These are phyloP conservation scores for Mormyrops attenuatus DNA, from an alignment of 2,797 vertebrate genomes.

Conservation along the genomic window DNA sequence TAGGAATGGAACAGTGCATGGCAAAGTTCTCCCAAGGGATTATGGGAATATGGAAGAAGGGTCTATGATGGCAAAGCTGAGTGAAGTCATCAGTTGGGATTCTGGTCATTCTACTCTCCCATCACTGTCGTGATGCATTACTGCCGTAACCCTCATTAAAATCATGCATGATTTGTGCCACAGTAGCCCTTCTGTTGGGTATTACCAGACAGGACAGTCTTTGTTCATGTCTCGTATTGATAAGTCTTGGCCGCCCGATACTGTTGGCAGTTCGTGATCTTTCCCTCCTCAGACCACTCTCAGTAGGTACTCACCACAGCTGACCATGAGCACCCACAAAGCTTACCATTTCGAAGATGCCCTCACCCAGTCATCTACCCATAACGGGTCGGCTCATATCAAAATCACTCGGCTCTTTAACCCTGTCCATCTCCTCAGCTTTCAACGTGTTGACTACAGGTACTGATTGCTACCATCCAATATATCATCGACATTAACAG, in stretches of 20 bases:
- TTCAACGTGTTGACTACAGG: not conserved
- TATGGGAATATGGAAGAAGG: not conserved
- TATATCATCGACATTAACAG: not conserved
- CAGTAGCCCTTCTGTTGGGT: not conserved
- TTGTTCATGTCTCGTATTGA: too few species aligned
- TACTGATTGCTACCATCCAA: not conserved
- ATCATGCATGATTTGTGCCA: not conserved
- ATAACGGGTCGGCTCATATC: not conserved
- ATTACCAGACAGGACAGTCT: not conserved
- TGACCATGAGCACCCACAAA: too few species aligned
- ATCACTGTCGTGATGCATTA: not conserved
- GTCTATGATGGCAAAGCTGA: not conserved
- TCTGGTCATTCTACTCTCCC: not conserved
- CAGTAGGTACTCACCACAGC: too few species aligned
- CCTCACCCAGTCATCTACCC: not conserved
- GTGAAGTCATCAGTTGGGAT: not conserved
- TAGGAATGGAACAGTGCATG: not conserved
- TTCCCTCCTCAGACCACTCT: too few species aligned
- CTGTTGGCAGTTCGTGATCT: too few species aligned
- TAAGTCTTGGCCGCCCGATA: too few species aligned
- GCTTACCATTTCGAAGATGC: too few species aligned
- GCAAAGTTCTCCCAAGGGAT: not conserved
- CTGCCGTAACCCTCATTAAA: not conserved
- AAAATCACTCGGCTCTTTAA: not conserved
- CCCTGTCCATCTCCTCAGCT: not conserved